Percentiles rank a stretch among this genome's conserved stretches.
Evolutionary conservation across 2,113 vertebrate genomes (phyloP).

Genomic region (Promerops cafer): DNA sequence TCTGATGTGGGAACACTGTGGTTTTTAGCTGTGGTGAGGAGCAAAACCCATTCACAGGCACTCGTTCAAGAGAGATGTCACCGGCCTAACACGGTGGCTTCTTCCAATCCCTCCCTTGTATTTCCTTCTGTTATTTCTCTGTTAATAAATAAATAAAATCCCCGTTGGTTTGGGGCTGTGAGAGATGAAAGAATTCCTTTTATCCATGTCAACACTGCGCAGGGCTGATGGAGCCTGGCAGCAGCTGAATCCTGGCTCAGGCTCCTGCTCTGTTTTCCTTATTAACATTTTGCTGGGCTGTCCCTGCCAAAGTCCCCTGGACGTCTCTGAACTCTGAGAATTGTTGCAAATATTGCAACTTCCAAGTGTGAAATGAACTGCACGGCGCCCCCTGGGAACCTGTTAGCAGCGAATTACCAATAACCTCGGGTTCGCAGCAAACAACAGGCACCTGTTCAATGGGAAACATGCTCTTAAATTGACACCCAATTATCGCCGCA

Average conservation of each 20-base stretch:
- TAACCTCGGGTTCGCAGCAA: not conserved
- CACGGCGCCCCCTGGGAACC: not conserved
- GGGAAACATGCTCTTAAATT: not conserved
- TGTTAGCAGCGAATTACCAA: not conserved
- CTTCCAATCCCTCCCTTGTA: not conserved
- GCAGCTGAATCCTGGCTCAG: not conserved
- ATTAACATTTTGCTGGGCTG: slow-evolving; percentile 1
- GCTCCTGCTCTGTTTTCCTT: not conserved
- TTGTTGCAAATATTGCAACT: not conserved
- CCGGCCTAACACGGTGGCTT: not conserved
- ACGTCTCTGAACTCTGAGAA: not conserved
- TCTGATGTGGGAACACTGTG: not conserved
- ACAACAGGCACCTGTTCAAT: not conserved
- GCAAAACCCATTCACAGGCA: not conserved
- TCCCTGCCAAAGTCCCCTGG: slow-evolving; percentile 8
- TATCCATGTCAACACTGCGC: not conserved
- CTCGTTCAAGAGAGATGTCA: not conserved
- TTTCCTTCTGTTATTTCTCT: not conserved
- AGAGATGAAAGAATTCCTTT: not conserved
- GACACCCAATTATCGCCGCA: slow-evolving; percentile 31
- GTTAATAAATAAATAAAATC: slow-evolving; percentile 4
- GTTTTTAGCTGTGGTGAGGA: not conserved
- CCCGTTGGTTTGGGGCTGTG: not conserved
- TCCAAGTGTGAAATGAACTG: not conserved
- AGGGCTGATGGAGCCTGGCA: slow-evolving; percentile 9